These are phyloP conservation scores for Oncopeltus fasciatus DNA, from an alignment of 1,140 invertebrate genomes.

Conservation along the genomic window DNA sequence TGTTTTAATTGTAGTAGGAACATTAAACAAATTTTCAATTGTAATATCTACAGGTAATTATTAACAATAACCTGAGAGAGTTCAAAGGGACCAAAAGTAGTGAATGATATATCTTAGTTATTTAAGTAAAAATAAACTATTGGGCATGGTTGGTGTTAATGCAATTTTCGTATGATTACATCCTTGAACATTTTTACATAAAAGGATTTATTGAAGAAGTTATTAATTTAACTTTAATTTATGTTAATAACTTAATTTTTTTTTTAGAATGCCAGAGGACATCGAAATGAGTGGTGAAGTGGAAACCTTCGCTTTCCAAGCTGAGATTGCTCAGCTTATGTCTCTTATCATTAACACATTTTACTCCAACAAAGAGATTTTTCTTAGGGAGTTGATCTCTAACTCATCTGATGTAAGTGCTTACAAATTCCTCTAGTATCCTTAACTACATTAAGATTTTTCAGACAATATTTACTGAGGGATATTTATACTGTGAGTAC, in stretches of 20 bases:
- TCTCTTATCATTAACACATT: slow-evolving; percentile 98
- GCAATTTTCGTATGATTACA: too few species aligned
- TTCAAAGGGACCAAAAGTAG: too few species aligned
- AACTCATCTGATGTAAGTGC: slow-evolving; percentile 62
- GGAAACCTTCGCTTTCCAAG: slow-evolving; percentile 60
- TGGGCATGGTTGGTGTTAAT: too few species aligned
- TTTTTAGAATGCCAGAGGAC: slow-evolving; percentile 41
- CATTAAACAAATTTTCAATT: too few species aligned
- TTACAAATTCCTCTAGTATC: too few species aligned
- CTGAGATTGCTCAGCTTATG: slow-evolving; percentile 77
- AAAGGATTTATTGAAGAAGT: too few species aligned
- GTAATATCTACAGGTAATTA: too few species aligned
- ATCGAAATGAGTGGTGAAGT: slow-evolving; percentile 33
- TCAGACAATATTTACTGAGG: neutral
- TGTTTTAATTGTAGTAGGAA: too few species aligned
- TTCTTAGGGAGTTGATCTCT: slow-evolving; percentile 89
- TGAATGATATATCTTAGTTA: too few species aligned
- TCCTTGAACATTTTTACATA: too few species aligned
- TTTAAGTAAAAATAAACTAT: too few species aligned
- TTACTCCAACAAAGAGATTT: slow-evolving; percentile 99
- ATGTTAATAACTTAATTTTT: neutral
- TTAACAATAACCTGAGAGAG: too few species aligned
- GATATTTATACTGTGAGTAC: neutral
- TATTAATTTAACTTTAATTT: neutral
- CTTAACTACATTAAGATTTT: neutral